Percentiles rank a stretch among this genome's conserved stretches.
These are phyloP conservation scores for Polydrusus pterygomalis DNA, from an alignment of 2,888 invertebrate species.

Conservation along the genomic window DNA sequence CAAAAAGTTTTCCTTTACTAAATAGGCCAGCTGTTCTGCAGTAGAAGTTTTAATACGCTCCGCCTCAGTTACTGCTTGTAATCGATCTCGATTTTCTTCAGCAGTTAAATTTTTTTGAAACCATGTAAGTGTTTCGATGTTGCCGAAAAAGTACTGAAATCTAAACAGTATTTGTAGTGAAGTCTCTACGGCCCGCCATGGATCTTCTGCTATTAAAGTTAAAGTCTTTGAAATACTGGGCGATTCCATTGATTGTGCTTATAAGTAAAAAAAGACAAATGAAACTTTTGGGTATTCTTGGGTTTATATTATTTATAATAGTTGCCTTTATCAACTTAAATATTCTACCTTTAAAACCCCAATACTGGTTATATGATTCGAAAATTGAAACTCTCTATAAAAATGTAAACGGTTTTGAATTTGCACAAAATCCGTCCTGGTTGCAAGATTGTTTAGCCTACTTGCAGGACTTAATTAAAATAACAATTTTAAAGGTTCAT, in stretches of 20 bases:
- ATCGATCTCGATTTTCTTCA: background rate
- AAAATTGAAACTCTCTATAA: constrained; percentile 6
- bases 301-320: background rate
- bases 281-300: background rate
- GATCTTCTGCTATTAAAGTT: background rate
- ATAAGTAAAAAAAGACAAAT: constrained; percentile 5
- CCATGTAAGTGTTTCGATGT: background rate
- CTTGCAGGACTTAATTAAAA: too few species aligned
- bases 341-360: background rate
- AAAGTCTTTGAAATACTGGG: background rate
- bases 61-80: background rate
- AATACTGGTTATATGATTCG: background rate
- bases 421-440: background rate
- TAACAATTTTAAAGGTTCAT: too few species aligned
- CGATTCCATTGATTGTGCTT: background rate
- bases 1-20: constrained; percentile 10
- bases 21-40: background rate
- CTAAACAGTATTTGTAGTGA: background rate
- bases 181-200: background rate
- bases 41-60: background rate
- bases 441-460: too few species aligned
- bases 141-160: constrained; percentile 7
- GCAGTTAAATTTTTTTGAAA: background rate
- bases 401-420: background rate
- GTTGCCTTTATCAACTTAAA: background rate